These are phyloP conservation scores for Zaprionus capensis DNA, from an alignment of 1,140 invertebrate genomes.

Conservation along the genomic window DNA sequence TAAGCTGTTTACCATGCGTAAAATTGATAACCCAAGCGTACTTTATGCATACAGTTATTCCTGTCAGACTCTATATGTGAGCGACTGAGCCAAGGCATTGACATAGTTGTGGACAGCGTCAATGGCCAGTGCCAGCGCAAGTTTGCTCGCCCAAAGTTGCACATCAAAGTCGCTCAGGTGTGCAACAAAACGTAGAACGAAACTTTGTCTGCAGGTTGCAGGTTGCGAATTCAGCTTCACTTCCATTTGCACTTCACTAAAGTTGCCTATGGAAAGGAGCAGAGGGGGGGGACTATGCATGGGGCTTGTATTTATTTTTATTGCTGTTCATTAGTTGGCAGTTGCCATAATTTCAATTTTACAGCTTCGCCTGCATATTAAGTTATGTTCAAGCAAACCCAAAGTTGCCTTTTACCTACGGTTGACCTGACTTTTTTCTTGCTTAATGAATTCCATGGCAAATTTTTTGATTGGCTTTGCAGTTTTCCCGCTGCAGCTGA, in stretches of 20 bases:
- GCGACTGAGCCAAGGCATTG: slow-evolving; percentile 48
- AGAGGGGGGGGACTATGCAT: background rate
- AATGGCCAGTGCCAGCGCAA: slow-evolving; percentile 11
- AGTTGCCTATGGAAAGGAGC: background rate
- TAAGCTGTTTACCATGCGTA: slow-evolving; percentile 22
- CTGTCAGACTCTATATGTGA: background rate
- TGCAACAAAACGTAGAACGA: slow-evolving; percentile 35
- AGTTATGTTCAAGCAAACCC: slow-evolving; percentile 26
- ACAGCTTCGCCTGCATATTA: slow-evolving; percentile 44
- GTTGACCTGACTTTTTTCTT: background rate
- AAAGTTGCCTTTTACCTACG: background rate
- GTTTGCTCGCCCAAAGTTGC: slow-evolving; percentile 26
- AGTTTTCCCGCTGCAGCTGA: slow-evolving; percentile 1
- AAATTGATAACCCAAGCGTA: slow-evolving; percentile 44
- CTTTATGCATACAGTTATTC: background rate
- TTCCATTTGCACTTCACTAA: slow-evolving; percentile 7
- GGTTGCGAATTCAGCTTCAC: slow-evolving; percentile 11
- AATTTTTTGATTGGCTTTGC: slow-evolving; percentile 30
- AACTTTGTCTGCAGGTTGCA: slow-evolving; percentile 59
- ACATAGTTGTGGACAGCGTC: slow-evolving; percentile 57
- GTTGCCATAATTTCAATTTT: slow-evolving; percentile 76
- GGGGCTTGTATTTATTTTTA: slow-evolving; percentile 72
- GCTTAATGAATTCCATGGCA: slow-evolving; percentile 15
- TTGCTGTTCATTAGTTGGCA: slow-evolving; percentile 75
- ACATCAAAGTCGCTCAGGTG: slow-evolving; percentile 66